Percentiles rank a stretch among this genome's conserved stretches.
phyloP scores from a whole-genome alignment of 2,797 vertebrate genomes.

The Myiotriccus ornatus region DNA sequence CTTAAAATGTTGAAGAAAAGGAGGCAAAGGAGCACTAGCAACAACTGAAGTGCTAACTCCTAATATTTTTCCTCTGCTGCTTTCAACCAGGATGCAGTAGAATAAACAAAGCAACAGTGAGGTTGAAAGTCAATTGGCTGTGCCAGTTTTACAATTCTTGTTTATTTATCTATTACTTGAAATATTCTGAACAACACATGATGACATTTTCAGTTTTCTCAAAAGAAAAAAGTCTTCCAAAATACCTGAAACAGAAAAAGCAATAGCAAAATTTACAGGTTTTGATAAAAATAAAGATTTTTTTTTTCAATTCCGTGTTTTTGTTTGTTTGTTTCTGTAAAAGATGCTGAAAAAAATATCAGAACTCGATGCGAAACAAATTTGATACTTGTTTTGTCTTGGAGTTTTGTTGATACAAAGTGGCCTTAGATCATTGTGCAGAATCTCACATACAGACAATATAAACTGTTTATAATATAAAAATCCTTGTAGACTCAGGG shows the following conservation, averaged over 20 bases:
- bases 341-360: background rate
- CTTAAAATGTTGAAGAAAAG: background rate
- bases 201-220: background rate
- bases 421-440: background rate
- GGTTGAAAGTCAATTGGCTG: background rate
- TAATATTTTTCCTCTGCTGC: background rate
- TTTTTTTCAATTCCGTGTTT: background rate
- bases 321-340: background rate
- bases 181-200: background rate
- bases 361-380: background rate
- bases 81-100: background rate
- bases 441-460: background rate
- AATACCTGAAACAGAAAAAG: background rate
- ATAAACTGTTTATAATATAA: constrained; percentile 1
- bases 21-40: background rate
- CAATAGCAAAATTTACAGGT: background rate
- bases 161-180: background rate
- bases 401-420: background rate
- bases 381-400: background rate
- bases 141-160: background rate
- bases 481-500: background rate
- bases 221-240: background rate
- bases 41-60: background rate
- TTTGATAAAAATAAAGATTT: background rate
- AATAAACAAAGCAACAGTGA: background rate